Evolutionary conservation across 1,140 invertebrate genomes (phyloP), one percentile per base, ranked within the genome.

Genomic region (Zaprionus davidi): DNA sequence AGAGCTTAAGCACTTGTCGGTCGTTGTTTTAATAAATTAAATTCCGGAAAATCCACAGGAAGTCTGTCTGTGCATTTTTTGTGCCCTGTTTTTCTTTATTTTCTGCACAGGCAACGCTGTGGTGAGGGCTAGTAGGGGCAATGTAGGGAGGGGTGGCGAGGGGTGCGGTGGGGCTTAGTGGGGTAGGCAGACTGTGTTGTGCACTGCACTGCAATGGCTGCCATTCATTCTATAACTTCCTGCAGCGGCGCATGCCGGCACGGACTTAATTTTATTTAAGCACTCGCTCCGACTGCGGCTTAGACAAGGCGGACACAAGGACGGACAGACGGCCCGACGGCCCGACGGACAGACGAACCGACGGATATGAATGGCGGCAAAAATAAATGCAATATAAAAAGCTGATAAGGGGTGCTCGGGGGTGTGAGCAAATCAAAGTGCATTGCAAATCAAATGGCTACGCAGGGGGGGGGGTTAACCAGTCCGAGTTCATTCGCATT

Each of bases 11-110:
- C 69, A 76, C 69, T 70, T 67, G 81, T 75, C 71, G 67, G 57
- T 90, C 73, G 85, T 90, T 90, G 85, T 90, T 90, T 90, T 79
- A 90, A 90, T 90, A 90, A 90, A 90, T 90, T 90, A 85, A 90
- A 90, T 90, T 90, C 85, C 85, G 85, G 85, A 90, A 85, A 90
- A 90, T 90, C 85, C 85, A 85, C 85, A 90, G 85, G 85, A 90
- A 90, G 85, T 90, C 85, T 90, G 85, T 90, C 85, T 90, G 85
- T 90, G 81, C 76, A 81, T 74, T 81, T 75, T 53, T 60, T 41
- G 28, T 59, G 44, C 34, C 1, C 41, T 65, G 9, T 34, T 36
- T 46, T 13, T 22, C 31, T 59, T 44, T 55, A 49, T 41, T 59
- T 51, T 58, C 62, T 71, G 63, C 26, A 46, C 62, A 12, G 20